Evolutionary conservation across 2,888 invertebrate genomes (phyloP).

Genomic region (Tethea ocularis): DNA sequence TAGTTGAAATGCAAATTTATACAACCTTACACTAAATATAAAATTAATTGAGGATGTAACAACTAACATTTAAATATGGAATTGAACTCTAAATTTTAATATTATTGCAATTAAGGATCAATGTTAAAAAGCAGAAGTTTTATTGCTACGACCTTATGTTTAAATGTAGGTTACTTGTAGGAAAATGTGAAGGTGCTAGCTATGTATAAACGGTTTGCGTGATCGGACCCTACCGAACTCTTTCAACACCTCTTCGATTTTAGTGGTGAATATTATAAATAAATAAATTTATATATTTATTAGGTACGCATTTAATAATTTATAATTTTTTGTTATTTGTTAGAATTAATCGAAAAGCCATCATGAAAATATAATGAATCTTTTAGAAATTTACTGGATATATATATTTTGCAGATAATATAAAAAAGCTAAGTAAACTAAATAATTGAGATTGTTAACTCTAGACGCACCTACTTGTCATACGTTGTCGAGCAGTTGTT

Average conservation of each 20-base stretch:
- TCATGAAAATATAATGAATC: not conserved
- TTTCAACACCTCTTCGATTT: not conserved
- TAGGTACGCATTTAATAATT: too few relatives aligned
- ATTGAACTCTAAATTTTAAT: not conserved
- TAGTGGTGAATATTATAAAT: too few relatives aligned
- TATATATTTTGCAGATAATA: not conserved
- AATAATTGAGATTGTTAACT: not conserved
- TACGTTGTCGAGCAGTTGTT: not conserved
- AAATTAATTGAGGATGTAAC: slow-evolving; percentile 10
- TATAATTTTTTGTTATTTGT: too few relatives aligned
- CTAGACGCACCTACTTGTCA: not conserved
- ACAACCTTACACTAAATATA: slow-evolving; percentile 17
- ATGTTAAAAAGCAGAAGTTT: not conserved
- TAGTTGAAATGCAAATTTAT: slow-evolving; percentile 9
- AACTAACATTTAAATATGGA: not conserved
- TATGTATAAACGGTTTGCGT: too few relatives aligned
- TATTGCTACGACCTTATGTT: not conserved
- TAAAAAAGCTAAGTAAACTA: not conserved
- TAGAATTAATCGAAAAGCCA: not conserved
- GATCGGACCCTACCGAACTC: too few relatives aligned
- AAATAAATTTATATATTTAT: too few relatives aligned
- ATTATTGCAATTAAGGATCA: slow-evolving; percentile 1
- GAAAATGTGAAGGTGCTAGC: not conserved
- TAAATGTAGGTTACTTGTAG: not conserved
- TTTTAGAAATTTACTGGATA: not conserved